These are phyloP conservation scores for Encarsia formosa DNA, from an alignment of 2,888 invertebrate genomes.

Conservation along the genomic window DNA sequence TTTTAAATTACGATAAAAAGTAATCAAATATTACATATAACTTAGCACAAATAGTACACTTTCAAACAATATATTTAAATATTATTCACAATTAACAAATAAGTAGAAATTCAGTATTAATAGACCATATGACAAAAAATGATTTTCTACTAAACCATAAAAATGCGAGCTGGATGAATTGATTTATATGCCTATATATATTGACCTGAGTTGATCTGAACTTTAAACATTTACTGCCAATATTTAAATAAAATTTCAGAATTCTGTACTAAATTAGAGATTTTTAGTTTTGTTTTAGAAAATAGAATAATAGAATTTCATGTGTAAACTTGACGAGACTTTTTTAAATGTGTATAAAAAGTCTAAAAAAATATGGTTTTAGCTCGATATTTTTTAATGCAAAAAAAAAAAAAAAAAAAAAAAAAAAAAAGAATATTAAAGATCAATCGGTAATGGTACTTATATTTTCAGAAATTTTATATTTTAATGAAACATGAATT, in stretches of 20 bases:
- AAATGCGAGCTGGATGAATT: conserved; percentile 2
- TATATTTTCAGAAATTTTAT: conserved; percentile 15
- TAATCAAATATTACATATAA: conserved; percentile 16
- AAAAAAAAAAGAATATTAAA: conserved; percentile 6
- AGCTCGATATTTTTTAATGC: conserved; percentile 14
- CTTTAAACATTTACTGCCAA: conserved; percentile 15
- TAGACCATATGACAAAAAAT: conserved; percentile 9
- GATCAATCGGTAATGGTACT: conserved; percentile 19
- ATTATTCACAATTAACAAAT: neutral
- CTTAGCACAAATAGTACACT: conserved; percentile 16
- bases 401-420: neutral
- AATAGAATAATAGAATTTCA: conserved; percentile 1
- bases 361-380: conserved; percentile 13
- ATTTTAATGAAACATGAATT: conserved; percentile 4
- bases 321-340: conserved; percentile 10
- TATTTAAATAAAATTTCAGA: conserved; percentile 8
- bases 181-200: neutral
- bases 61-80: conserved; percentile 16
- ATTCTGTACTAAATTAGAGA: conserved; percentile 7
- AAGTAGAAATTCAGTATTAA: conserved; percentile 27
- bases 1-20: conserved; percentile 16
- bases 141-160: neutral
- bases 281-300: conserved; percentile 7
- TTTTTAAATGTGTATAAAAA: conserved; percentile 3
- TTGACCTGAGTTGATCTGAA: conserved; percentile 17